Percentiles rank a stretch among this genome's conserved stretches.
These are phyloP conservation scores for Montipora cactus DNA, from an alignment of 64 coral and sea anemone species.

Conservation along the genomic window DNA sequence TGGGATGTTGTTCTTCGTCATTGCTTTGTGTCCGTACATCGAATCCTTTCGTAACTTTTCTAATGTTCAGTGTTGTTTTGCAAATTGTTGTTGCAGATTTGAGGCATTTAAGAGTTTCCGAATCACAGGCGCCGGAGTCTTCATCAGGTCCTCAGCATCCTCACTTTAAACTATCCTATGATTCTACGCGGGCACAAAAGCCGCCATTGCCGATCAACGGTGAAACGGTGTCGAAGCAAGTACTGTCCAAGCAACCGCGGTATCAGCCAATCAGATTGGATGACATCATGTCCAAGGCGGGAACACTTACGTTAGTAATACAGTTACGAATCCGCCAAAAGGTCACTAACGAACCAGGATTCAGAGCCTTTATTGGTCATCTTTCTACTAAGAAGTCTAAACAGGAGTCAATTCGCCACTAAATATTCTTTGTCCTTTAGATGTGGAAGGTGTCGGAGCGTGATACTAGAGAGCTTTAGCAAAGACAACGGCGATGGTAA, in stretches of 20 bases:
- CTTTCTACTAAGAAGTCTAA: no score
- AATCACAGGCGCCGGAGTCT: neutral
- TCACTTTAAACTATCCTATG: neutral
- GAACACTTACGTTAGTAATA: slow-evolving; percentile 45
- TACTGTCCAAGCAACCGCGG: slow-evolving; percentile 57
- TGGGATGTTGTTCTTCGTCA: neutral
- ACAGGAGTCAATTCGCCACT: no score
- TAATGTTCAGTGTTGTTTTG: neutral
- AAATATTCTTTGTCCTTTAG: no score
- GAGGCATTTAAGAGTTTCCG: neutral
- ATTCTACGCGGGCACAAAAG: slow-evolving; percentile 28
- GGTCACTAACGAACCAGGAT: no score
- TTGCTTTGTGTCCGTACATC: no score
- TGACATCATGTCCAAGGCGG: slow-evolving; percentile 71
- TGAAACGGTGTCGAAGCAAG: slow-evolving; percentile 71
- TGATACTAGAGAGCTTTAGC: no score
- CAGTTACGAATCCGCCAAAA: neutral
- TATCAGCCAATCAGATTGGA: slow-evolving; percentile 67
- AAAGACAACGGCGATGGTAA: no score
- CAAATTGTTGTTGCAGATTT: neutral
- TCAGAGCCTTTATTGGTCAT: no score
- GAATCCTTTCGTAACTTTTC: no score
- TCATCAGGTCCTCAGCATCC: neutral
- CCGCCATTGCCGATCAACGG: slow-evolving; percentile 31
- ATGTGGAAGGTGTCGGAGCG: no score